These are phyloP conservation scores for Rhagonycha lutea DNA, from an alignment of 2,888 invertebrate genomes.

Conservation along the genomic window DNA sequence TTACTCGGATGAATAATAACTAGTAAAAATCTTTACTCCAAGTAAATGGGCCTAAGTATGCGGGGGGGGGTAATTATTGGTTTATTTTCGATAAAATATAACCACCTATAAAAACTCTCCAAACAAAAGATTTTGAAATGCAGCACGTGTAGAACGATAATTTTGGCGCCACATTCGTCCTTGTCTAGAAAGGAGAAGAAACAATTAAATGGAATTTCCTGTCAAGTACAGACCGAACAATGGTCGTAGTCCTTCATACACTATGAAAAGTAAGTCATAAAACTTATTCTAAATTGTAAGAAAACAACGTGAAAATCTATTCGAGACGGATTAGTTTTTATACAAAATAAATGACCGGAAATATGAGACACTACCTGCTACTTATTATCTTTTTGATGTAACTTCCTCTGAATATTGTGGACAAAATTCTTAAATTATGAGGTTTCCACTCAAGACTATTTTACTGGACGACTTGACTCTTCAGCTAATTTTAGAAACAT, in stretches of 20 bases:
- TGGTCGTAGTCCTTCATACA: not conserved
- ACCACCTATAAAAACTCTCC: not conserved
- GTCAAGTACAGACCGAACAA: not conserved
- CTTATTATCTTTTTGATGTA: not conserved
- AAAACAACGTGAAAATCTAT: not conserved
- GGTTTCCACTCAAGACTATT: not conserved
- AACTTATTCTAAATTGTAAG: not conserved
- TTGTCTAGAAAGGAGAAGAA: constrained; percentile 12
- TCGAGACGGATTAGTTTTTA: not conserved
- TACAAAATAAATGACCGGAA: not conserved
- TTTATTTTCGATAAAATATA: not conserved
- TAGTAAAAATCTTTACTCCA: not conserved
- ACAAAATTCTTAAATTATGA: not conserved
- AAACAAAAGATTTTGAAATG: not conserved
- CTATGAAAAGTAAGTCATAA: not conserved
- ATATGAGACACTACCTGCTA: not conserved
- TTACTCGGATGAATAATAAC: too few relatives aligned
- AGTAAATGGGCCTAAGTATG: not conserved
- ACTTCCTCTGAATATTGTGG: not conserved
- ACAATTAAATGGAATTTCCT: constrained; percentile 21
- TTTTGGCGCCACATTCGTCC: constrained; percentile 25
- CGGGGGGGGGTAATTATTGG: not conserved
- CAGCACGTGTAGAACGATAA: constrained; percentile 15
- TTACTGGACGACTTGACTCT: not conserved
- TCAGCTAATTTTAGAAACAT: not conserved